Evolutionary conservation across 2,888 invertebrate species (phyloP).

Genomic region (Boloria euphrosyne): DNA sequence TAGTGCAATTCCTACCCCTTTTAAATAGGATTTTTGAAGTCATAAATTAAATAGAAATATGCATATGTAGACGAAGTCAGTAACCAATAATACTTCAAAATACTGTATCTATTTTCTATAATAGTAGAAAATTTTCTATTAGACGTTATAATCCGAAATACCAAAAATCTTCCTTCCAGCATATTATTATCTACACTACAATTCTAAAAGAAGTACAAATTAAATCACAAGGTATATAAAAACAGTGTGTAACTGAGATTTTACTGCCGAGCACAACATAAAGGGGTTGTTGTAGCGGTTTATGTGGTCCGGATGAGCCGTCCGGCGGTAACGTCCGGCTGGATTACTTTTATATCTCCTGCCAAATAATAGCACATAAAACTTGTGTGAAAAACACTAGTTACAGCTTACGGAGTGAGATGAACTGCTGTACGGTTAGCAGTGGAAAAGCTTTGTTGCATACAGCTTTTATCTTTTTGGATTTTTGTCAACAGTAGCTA

Average conservation of each 20-base stretch:
- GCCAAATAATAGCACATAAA: constrained; percentile 83
- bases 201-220: constrained; percentile 23
- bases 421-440: constrained; percentile 55
- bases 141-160: too few species aligned
- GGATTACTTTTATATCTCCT: constrained; percentile 78
- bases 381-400: constrained; percentile 81
- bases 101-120: too few species aligned
- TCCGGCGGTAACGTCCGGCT: constrained; percentile 57
- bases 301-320: constrained; percentile 61
- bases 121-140: too few species aligned
- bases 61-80: too few species aligned
- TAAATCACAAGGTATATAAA: constrained; percentile 39
- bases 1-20: too few species aligned
- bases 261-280: constrained; percentile 70
- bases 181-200: background rate
- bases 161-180: background rate
- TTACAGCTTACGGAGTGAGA: constrained; percentile 56
- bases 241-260: constrained; percentile 71
- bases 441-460: constrained; percentile 31
- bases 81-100: too few species aligned
- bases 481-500: too few species aligned
- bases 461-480: too few species aligned
- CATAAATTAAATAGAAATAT: too few species aligned
- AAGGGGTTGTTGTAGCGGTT: constrained; percentile 66
- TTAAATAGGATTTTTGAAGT: too few species aligned